phyloP scores from a whole-genome alignment of 1,140 invertebrate genomes.

The Archegozetes longisetosus region DNA sequence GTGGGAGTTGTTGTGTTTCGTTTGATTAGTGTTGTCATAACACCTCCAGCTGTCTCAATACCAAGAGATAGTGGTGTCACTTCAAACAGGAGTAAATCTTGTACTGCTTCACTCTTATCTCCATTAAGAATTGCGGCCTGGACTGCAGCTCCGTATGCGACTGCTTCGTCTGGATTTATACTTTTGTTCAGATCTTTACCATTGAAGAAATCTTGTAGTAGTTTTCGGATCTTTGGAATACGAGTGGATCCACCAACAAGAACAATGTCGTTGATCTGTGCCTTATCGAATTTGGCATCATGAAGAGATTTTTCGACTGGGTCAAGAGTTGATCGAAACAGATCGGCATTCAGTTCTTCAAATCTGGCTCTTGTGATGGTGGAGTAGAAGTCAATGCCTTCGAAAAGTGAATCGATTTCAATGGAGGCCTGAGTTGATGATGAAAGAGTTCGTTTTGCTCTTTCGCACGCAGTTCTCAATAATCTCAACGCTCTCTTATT shows the following conservation, averaged over 20 bases:
- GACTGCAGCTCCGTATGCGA: conserved; percentile 62
- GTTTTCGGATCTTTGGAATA: conserved; percentile 92
- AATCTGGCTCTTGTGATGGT: conserved; percentile 84
- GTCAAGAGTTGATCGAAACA: conserved; percentile 39
- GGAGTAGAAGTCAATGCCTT: conserved; percentile 92
- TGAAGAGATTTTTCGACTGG: conserved; percentile 28
- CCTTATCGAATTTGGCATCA: conserved; percentile 30
- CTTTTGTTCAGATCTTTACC: conserved; percentile 94
- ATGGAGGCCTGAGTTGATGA: conserved; percentile 71
- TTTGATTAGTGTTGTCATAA: conserved; percentile 90
- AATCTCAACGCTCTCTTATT: conserved; percentile 83
- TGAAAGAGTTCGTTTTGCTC: conserved; percentile 87
- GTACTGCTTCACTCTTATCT: conserved; percentile 80
- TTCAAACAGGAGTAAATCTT: conserved; percentile 77
- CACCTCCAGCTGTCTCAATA: conserved; percentile 92
- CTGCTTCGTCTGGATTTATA: conserved; percentile 86
- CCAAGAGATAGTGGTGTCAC: conserved; percentile 86
- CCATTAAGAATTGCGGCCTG: conserved; percentile 66
- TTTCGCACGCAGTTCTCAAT: conserved; percentile 80
- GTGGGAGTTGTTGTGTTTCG: conserved; percentile 91
- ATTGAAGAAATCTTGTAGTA: conserved; percentile 53
- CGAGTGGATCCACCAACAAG: conserved; percentile 95
- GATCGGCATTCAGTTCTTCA: conserved; percentile 82
- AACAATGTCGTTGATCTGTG: conserved; percentile 79
- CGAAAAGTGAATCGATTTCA: conserved; percentile 86